Evolutionary conservation across 2,797 vertebrate species (phyloP).

Genomic region (Calcarius lapponicus): DNA sequence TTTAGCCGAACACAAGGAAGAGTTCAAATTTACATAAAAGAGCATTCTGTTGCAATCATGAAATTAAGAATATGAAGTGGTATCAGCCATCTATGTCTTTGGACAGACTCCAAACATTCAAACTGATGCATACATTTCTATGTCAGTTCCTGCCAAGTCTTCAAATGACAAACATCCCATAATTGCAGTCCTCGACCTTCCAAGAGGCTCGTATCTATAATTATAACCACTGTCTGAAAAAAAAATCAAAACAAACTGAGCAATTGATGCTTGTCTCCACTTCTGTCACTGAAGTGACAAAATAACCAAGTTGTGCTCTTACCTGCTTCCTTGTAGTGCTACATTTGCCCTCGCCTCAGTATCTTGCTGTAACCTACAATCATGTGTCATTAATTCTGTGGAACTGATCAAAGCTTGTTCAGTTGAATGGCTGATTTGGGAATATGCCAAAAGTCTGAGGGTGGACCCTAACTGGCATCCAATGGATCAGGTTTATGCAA

Average conservation of each 20-base stretch:
- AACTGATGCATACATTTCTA: neutral
- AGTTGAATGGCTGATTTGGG: neutral
- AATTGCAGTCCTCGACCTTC: neutral
- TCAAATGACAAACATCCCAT: conserved; percentile 17
- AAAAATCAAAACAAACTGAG: neutral
- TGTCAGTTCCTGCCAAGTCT: neutral
- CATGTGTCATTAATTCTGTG: neutral
- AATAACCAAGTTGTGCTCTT: neutral
- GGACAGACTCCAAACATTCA: neutral
- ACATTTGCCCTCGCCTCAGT: neutral
- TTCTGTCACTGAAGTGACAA: conserved; percentile 28
- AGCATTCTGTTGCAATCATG: neutral
- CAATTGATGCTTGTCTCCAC: neutral
- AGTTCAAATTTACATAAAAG: neutral
- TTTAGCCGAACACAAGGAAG: neutral
- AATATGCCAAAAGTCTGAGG: neutral
- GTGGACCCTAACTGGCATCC: neutral
- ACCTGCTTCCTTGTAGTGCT: neutral
- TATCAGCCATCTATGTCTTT: neutral
- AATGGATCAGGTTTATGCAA: neutral
- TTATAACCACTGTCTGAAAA: conserved; percentile 17
- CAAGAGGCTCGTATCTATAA: neutral
- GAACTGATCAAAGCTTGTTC: neutral
- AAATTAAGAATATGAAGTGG: neutral
- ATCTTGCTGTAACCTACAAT: neutral